Conservation (phyloP, 2,113 vertebrate species). For the Ptilonorhynchus violaceus region DNA sequence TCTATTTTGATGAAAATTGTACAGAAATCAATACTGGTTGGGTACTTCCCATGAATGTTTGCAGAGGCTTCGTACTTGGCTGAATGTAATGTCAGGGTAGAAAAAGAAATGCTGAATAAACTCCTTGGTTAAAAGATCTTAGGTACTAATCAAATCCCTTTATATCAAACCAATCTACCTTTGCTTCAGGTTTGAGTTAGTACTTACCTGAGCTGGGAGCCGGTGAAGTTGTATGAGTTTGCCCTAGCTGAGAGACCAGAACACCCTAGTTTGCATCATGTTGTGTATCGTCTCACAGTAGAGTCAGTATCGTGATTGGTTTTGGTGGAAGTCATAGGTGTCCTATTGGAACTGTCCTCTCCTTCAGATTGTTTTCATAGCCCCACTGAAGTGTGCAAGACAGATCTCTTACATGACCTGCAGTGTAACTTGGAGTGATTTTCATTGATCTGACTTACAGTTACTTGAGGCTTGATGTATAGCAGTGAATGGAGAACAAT, state of each 20-base stretch:
- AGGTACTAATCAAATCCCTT: background rate
- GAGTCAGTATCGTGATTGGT: rapidly evolving
- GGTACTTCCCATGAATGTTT: background rate
- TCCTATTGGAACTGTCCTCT: background rate
- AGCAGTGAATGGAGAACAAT: background rate
- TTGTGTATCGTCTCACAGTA: background rate
- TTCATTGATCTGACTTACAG: background rate
- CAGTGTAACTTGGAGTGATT: background rate
- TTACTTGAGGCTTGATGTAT: background rate
- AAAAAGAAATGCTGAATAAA: background rate
- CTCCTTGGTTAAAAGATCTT: background rate
- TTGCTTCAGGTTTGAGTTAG: background rate
- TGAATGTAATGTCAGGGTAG: background rate
- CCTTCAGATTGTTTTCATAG: background rate
- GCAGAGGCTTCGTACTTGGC: background rate
- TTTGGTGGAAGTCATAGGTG: background rate
- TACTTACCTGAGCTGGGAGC: background rate
- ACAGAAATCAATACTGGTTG: background rate
- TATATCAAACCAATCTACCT: background rate
- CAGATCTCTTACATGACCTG: background rate
- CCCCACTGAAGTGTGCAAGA: background rate
- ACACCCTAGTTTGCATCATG: background rate
- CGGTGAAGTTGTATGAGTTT: background rate
- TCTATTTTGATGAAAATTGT: background rate
- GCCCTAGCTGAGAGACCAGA: background rate